phyloP scores from a whole-genome alignment of 2,797 vertebrate genomes.

The Ataeniobius toweri region DNA sequence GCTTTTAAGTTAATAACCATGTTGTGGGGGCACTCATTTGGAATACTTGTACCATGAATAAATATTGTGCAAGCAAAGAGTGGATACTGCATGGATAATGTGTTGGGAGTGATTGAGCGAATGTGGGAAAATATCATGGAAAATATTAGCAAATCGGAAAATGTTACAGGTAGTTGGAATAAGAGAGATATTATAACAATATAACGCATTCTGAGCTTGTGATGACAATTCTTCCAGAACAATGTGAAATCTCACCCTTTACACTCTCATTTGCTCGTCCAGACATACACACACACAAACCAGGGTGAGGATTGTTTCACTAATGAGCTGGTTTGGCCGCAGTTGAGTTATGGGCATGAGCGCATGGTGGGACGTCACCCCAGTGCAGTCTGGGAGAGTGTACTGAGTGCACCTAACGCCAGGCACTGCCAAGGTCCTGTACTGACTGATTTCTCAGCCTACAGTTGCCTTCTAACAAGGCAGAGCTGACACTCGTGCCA shows the following conservation, averaged over 20 bases:
- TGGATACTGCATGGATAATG: slow-evolving; percentile 70
- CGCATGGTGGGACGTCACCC: slow-evolving; percentile 71
- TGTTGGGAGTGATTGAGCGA: slow-evolving; percentile 74
- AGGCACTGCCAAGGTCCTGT: slow-evolving; percentile 30
- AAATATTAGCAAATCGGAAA: slow-evolving; percentile 87
- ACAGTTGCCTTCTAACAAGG: slow-evolving; percentile 2
- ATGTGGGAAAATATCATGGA: slow-evolving; percentile 85
- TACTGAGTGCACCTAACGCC: slow-evolving; percentile 57
- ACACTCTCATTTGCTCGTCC: slow-evolving; percentile 44
- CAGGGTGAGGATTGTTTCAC: slow-evolving; percentile 65
- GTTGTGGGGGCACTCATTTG: slow-evolving; percentile 61
- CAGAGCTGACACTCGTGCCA: slow-evolving; percentile 7
- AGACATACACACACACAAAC: slow-evolving; percentile 38
- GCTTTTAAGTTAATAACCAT: slow-evolving; percentile 68
- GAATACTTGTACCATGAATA: slow-evolving; percentile 69
- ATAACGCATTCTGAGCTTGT: slow-evolving; percentile 78
- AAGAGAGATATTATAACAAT: slow-evolving; percentile 81
- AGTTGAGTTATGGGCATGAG: slow-evolving; percentile 72
- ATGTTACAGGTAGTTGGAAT: slow-evolving; percentile 87
- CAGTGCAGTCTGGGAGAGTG: slow-evolving; percentile 64
- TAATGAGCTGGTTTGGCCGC: slow-evolving; percentile 82
- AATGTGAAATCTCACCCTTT: slow-evolving; percentile 73
- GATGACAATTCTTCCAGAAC: slow-evolving; percentile 82
- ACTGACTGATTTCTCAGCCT: slow-evolving; percentile 34
- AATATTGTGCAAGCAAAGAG: slow-evolving; percentile 67